Evolutionary conservation across 2,113 vertebrate genomes (phyloP), one percentile per base, ranked within the genome.

Genomic region (Stegostoma tigrinum): DNA sequence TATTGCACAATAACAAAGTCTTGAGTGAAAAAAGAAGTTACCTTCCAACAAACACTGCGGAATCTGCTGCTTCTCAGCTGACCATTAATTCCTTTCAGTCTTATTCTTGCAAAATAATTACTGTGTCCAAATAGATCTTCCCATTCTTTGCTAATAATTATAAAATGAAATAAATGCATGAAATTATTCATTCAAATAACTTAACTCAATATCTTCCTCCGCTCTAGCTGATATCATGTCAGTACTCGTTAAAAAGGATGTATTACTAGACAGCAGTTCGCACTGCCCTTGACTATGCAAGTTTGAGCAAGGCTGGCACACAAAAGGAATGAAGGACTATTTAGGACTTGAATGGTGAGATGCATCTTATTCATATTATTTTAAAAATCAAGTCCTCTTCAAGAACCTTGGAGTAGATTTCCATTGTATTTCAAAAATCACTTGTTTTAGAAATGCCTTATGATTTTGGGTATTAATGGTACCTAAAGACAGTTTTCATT

Each of bases 111-210:
- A 98, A 99, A 98, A 98, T 99, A 99, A 99, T 99, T 99, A 98
- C 98, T 98, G 98, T 99, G 99, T 98, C 99, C 99, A 99, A 99
- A 99, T 97, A 99, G 98, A 98, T 99, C 98, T 98, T 99, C 98
- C 99, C 98, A 98, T 98, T 99, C 98, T 98, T 98, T 98, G 97
- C 98, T 98, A 97, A 97, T 97, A 97, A 97, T 97, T 97, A 97
- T 98, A 97, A 98, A 98, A 97, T 97, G 97, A 96, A 96, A 97
- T 97, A 97, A 97, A 97, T 97, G 96, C 97, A 98, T 97, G 98
- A 98, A 97, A 97, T 96, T 96, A 95, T 68, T 61, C 55, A 61
- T 61, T 61, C 55, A 61, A 61, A 61, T 10, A 61, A 97, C 96
- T 97, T 97, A 98, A 97, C 97, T 66, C 34, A 94, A 68, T 68